Percentiles rank a stretch among this genome's conserved stretches.
phyloP scores from a whole-genome alignment of 2,888 invertebrate species.

The Acronicta aceris region DNA sequence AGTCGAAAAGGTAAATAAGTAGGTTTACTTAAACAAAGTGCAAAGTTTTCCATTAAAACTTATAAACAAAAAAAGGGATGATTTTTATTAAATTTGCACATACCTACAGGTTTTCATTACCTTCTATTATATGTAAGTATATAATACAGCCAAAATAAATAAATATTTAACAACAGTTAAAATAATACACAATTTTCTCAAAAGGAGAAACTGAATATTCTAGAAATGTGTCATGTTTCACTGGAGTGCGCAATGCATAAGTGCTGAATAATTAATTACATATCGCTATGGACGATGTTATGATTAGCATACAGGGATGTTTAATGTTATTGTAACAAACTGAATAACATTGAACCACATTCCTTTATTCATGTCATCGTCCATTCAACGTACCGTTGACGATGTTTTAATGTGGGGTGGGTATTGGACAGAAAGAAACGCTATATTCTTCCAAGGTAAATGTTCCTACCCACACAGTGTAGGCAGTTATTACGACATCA shows the following conservation, averaged over 20 bases:
- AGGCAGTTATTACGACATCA: not conserved
- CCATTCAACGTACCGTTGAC: conserved; percentile 34
- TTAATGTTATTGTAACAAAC: conserved; percentile 43
- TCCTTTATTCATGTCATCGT: conserved; percentile 16
- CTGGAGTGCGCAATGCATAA: conserved; percentile 10
- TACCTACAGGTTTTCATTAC: too few relatives aligned
- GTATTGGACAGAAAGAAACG: conserved; percentile 25
- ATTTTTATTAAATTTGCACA: too few relatives aligned
- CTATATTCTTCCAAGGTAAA: conserved; percentile 34
- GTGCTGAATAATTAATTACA: conserved; percentile 20
- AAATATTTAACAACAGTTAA: not conserved
- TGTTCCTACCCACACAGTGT: conserved; percentile 15
- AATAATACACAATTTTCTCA: conserved; percentile 1
- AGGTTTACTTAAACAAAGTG: too few relatives aligned
- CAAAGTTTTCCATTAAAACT: too few relatives aligned
- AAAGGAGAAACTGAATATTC: conserved; percentile 16
- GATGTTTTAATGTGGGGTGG: conserved; percentile 26
- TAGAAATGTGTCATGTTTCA: conserved; percentile 4
- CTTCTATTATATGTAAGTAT: too few relatives aligned
- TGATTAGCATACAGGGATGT: conserved; percentile 31
- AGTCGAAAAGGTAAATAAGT: too few relatives aligned
- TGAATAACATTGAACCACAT: conserved; percentile 33
- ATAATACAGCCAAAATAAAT: not conserved
- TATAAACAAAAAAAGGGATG: too few relatives aligned
- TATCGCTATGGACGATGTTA: conserved; percentile 14